Conservation (phyloP, 2,113 vertebrate species). For the Eubucco bourcierii region DNA sequence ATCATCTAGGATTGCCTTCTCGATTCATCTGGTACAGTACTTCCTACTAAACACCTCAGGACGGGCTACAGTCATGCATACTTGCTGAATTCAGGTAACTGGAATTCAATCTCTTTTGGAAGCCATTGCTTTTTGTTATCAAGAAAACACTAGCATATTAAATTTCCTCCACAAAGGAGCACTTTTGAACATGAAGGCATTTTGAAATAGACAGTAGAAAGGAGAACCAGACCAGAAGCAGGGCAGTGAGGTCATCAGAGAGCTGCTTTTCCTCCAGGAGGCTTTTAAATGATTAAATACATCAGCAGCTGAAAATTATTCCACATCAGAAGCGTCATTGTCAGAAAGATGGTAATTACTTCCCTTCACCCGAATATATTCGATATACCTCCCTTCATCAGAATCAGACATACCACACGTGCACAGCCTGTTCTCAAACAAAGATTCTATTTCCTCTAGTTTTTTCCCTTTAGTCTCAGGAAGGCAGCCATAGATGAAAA, state of each 20-base stretch:
- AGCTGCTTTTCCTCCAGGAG: slow-evolving; percentile 70
- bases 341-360: slow-evolving; percentile 99
- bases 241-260: slow-evolving; percentile 74
- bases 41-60: slow-evolving; percentile 11
- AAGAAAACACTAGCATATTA: slow-evolving; percentile 49
- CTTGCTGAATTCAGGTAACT: background rate
- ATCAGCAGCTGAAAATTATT: slow-evolving; percentile 78
- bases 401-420: slow-evolving; percentile 91
- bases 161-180: slow-evolving; percentile 50
- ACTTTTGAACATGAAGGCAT: slow-evolving; percentile 65
- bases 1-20: slow-evolving; percentile 5
- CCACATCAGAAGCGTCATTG: slow-evolving; percentile 96
- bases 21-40: slow-evolving; percentile 10
- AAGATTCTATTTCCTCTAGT: slow-evolving; percentile 94
- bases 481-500: slow-evolving; percentile 93
- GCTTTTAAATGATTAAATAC: slow-evolving; percentile 71
- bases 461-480: slow-evolving; percentile 96
- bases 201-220: slow-evolving; percentile 69
- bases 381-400: slow-evolving; percentile 94
- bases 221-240: slow-evolving; percentile 78
- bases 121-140: slow-evolving; percentile 54
- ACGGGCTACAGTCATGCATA: background rate
- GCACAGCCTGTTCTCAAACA: slow-evolving; percentile 93
- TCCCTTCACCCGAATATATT: slow-evolving; percentile 98
- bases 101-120: slow-evolving; percentile 6